Evolutionary conservation across 2,113 vertebrate species (phyloP).

Genomic region (Corydoras sp.): DNA sequence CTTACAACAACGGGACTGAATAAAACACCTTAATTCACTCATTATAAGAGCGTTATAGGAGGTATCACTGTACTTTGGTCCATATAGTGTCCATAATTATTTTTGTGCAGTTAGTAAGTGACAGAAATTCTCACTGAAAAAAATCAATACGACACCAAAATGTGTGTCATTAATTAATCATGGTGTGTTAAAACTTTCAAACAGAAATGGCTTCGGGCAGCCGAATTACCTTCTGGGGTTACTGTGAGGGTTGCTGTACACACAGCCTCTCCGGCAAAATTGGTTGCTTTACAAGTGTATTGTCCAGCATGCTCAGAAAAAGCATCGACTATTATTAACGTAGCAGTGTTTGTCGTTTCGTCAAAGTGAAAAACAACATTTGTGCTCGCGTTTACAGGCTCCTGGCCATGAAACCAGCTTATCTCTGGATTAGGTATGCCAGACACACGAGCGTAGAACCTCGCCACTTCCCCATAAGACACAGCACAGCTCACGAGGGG

Average conservation of each 20-base stretch:
- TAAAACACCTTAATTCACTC: no score
- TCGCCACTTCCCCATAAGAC: constrained; percentile 79
- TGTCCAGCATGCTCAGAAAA: constrained; percentile 83
- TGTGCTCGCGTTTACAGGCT: constrained; percentile 74
- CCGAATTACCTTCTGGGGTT: constrained; percentile 65
- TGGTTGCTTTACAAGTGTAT: constrained; percentile 83
- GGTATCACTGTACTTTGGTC: no score
- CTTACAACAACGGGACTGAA: no score
- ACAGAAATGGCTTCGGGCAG: constrained; percentile 27
- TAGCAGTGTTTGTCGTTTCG: constrained; percentile 78
- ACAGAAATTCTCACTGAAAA: constrained; percentile 13
- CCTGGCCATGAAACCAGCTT: constrained; percentile 83
- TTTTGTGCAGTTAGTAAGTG: constrained; percentile 48
- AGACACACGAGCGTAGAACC: constrained; percentile 80
- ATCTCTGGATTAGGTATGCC: constrained; percentile 79
- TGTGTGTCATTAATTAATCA: constrained; percentile 27
- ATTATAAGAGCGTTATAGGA: no score
- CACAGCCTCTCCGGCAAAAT: constrained; percentile 70
- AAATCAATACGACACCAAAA: constrained; percentile 4
- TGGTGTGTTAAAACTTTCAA: constrained; percentile 25
- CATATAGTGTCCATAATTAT: not conserved
- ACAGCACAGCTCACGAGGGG: constrained; percentile 80
- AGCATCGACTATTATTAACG: constrained; percentile 87
- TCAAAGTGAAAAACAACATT: constrained; percentile 88
- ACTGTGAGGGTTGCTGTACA: constrained; percentile 73